A percentile compares a stretch with the other conserved stretches of the same genome.
phyloP scores from a whole-genome alignment of 2,797 vertebrate species.

The Gymnocypris eckloni region DNA sequence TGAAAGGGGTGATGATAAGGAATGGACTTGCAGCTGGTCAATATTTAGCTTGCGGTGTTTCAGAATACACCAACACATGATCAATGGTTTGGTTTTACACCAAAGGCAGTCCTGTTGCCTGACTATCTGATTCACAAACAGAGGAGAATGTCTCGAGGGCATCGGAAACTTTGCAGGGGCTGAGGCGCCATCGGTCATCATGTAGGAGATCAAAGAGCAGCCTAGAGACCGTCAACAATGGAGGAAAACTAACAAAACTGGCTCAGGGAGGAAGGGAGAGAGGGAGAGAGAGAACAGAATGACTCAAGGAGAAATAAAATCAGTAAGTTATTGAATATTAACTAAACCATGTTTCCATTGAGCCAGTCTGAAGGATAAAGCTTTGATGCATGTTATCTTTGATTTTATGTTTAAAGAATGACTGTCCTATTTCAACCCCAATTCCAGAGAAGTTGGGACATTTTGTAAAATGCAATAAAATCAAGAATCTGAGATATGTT shows the following conservation, averaged over 20 bases:
- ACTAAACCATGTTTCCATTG: background rate
- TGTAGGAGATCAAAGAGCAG: constrained; percentile 74
- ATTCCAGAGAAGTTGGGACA: too few relatives aligned
- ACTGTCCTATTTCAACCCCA: too few relatives aligned
- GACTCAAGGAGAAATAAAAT: constrained; percentile 12
- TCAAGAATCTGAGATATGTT: too few relatives aligned
- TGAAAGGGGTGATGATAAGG: constrained; percentile 13
- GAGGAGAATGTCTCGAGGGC: constrained; percentile 53
- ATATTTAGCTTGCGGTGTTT: constrained; percentile 53
- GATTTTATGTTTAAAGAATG: background rate
- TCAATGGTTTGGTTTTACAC: constrained; percentile 58
- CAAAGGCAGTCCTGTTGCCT: constrained; percentile 62
- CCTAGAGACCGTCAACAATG: constrained; percentile 65
- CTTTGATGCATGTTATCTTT: background rate
- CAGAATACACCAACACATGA: constrained; percentile 45
- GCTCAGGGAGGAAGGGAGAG: constrained; percentile 33
- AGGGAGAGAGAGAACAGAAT: background rate
- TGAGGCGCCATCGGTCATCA: constrained; percentile 68
- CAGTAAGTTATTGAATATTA: background rate
- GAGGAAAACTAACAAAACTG: constrained; percentile 66
- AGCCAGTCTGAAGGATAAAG: too few relatives aligned
- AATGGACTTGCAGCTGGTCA: constrained; percentile 15
- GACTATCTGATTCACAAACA: constrained; percentile 66
- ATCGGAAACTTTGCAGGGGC: constrained; percentile 57
- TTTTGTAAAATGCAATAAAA: too few relatives aligned